These are phyloP conservation scores for Tautogolabrus adspersus DNA, from an alignment of 2,113 vertebrate species.

Conservation along the genomic window DNA sequence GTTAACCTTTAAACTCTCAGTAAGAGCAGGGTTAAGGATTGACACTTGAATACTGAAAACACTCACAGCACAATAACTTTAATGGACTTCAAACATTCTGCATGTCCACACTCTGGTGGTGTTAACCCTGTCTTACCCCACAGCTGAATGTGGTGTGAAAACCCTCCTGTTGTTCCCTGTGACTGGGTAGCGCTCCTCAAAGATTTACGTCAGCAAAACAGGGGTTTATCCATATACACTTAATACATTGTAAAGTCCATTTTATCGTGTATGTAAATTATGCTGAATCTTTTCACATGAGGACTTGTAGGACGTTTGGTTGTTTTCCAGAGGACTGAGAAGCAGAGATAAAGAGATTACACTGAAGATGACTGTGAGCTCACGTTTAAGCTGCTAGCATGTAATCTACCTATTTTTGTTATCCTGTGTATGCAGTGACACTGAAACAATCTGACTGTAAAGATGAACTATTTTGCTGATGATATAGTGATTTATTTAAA, in stretches of 20 bases:
- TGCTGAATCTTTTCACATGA: not conserved
- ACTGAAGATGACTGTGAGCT: slow-evolving; percentile 3
- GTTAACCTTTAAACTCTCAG: slow-evolving; percentile 14
- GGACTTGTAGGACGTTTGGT: not conserved
- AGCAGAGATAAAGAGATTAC: slow-evolving; percentile 18
- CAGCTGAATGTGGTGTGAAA: not conserved
- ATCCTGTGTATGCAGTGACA: slow-evolving; percentile 39
- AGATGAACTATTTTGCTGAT: slow-evolving; percentile 57
- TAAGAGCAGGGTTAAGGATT: slow-evolving; percentile 19
- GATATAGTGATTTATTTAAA: slow-evolving; percentile 59
- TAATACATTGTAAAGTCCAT: slow-evolving; percentile 34
- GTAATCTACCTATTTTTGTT: slow-evolving; percentile 33
- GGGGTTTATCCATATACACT: slow-evolving; percentile 30
- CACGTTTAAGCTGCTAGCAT: slow-evolving; percentile 54
- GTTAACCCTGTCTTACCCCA: not conserved
- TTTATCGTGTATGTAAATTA: slow-evolving; percentile 40
- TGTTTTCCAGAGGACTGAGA: slow-evolving; percentile 8
- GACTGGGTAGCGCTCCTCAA: not conserved
- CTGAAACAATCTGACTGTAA: slow-evolving; percentile 50
- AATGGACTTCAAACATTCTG: slow-evolving; percentile 48
- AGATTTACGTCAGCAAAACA: not conserved
- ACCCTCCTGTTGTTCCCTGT: slow-evolving; percentile 4
- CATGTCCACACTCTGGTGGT: slow-evolving; percentile 18
- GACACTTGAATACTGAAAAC: slow-evolving; percentile 24
- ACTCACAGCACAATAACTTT: slow-evolving; percentile 34